A percentile compares a stretch with the other conserved stretches of the same genome.
phyloP scores from a whole-genome alignment of 2,888 invertebrate species.

The Isoperla grammatica region DNA sequence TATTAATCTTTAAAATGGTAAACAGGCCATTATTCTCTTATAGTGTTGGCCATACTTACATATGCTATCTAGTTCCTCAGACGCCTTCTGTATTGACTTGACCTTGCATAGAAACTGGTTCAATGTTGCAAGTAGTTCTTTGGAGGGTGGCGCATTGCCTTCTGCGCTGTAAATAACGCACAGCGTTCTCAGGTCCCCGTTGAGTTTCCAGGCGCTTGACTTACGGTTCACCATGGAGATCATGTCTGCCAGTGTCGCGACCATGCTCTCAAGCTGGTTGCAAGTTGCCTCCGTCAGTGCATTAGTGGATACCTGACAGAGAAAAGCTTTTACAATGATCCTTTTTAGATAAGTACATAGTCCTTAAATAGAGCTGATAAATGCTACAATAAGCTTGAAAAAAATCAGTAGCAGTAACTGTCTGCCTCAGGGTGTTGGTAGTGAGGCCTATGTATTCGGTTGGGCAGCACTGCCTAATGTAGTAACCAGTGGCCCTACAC shows the following conservation, averaged over 20 bases:
- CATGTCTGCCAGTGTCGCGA: conserved; percentile 53
- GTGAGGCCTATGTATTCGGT: no score
- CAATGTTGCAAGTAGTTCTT: conserved; percentile 39
- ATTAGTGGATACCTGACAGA: conserved; percentile 51
- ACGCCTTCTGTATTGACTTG: conserved; percentile 36
- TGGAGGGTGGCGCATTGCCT: conserved; percentile 41
- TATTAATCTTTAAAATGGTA: no score
- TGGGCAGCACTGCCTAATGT: no score
- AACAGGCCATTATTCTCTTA: no score
- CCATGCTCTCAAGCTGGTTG: conserved; percentile 54
- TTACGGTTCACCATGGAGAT: conserved; percentile 47
- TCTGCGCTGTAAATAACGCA: conserved; percentile 51
- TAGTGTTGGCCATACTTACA: no score
- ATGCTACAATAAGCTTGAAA: conserved; percentile 1
- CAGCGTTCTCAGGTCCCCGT: conserved; percentile 53
- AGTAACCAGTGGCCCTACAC: no score
- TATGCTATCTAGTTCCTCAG: conserved; percentile 9
- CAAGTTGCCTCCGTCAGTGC: conserved; percentile 56
- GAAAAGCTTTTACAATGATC: conserved; percentile 3
- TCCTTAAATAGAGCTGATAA: neutral
- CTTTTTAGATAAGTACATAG: no score
- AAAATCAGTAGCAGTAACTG: neutral
- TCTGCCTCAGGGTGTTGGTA: no score
- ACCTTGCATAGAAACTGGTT: conserved; percentile 40
- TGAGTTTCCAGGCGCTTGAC: conserved; percentile 47